Evolutionary conservation across 2,888 invertebrate species (phyloP), one percentile per base, ranked within the genome.

Genomic region (Eupithecia subfuscata): DNA sequence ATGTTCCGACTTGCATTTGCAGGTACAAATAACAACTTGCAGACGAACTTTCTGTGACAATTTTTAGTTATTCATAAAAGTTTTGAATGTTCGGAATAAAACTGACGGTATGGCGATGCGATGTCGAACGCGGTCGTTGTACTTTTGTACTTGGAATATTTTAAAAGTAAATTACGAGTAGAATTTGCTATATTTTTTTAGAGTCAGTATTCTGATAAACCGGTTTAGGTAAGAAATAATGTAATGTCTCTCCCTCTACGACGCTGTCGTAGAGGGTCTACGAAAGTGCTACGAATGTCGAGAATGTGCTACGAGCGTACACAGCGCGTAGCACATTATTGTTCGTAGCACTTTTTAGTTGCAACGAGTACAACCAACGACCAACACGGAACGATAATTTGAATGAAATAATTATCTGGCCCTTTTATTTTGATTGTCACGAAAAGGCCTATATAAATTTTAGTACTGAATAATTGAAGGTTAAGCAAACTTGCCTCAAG

Each of bases 1-100:
- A 70, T 74, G 64, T 70, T 37, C 60, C 60, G 22, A 56, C 70
- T 52, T 60, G 56, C 56, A 70, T 70, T 52, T 14, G 37, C 56
- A 40, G 68, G 68, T 68, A 68, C 68, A 68, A 68, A 68, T 68
- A 68, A 67, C 67, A 67, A 68, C 7, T 68, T 68, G 68, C 43
- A 43, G 68, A 68, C 22, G 43, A 68, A 68, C 68, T 68, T 68
- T 68, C 43, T 43, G 68, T 68, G 68, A 68, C 68, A 68, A 68
- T 68, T 68, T 68, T 68, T 68, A 68, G 68, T 45, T 68, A 68
- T 68, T 68, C 68, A 68, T 68, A 68, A 68, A 68, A 68, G 43
- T 68, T 68, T 68, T 43, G 68, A 16, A 68, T 68, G 68, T 40
- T 68, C 25, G 43, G 68, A 43, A 67, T 40, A 68, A 68, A 43